Evolutionary conservation across 2,888 invertebrate species (phyloP), one percentile per base, ranked within the genome.

Genomic region (Machimus atricapillus): DNA sequence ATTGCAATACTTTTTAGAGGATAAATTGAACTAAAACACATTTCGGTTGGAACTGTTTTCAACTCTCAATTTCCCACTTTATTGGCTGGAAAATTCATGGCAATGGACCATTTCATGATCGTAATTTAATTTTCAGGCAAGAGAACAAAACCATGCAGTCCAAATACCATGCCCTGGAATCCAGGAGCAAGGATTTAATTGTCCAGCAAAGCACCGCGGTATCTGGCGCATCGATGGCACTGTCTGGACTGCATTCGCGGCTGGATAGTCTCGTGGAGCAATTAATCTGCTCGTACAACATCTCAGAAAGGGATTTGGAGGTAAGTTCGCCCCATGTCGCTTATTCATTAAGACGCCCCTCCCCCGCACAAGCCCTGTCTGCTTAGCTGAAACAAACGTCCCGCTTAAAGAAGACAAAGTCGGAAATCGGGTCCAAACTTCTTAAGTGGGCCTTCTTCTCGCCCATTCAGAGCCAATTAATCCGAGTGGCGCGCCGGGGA

Each of bases 221-320:
- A 58, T 95, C 95, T 0, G 95, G 95, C 58, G 95, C 95, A 1
- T 94, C 95, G 16, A 94, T 95, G 16, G 95, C 96, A 1, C 92
- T 96, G 46, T 94, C 96, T 89, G 95, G 96, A 16, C 93, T 97
- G 16, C 94, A 95, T 79, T 94, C 95, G 2, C 94, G 97, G 79
- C 93, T 97, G 83, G 95, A 95, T 89, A 94, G 94, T 88, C 94
- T 97, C 52, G 95, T 96, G 4, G 95, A 95, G 90, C 96, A 96
- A 90, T 93, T 97, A 88, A 94, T 95, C 87, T 93, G 94, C 88
- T 95, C 96, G 8, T 97, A 96, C 91, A 94, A 94, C 90, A 96
- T 97, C 91, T 96, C 97, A 8, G 94, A 94, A 88, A 95, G 95
- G 91, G 96, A 96, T 91, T 93, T 96, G 85, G 96, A 96, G 93